These are phyloP conservation scores for Brachyptera risi DNA, from an alignment of 2,888 invertebrate species.

Conservation along the genomic window DNA sequence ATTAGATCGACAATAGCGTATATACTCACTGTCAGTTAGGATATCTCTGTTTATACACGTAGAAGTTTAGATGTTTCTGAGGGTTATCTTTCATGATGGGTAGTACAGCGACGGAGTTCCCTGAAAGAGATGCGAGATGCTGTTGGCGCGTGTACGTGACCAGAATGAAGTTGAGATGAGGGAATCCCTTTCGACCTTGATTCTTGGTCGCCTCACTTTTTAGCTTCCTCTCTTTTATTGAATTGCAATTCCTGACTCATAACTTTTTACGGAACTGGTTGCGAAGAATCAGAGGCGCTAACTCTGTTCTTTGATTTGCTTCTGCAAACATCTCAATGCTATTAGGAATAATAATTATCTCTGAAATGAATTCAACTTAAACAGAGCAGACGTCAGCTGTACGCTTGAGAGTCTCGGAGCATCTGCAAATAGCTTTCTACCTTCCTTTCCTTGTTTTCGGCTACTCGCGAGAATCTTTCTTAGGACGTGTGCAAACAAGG, in stretches of 20 bases:
- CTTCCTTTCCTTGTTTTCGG: not conserved
- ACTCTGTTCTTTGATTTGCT: too few species aligned
- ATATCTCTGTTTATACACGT: too few species aligned
- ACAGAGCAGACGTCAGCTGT: not conserved
- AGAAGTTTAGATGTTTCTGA: too few species aligned
- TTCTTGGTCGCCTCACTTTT: constrained; percentile 6
- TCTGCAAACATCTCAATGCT: too few species aligned
- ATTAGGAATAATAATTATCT: too few species aligned
- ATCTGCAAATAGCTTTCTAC: not conserved
- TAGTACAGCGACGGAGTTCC: not conserved
- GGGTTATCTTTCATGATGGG: too few species aligned
- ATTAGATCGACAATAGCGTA: too few species aligned
- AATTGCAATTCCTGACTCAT: not conserved
- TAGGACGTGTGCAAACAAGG: constrained; percentile 11
- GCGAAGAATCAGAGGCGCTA: too few species aligned
- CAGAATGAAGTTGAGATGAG: not conserved
- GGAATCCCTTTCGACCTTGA: constrained; percentile 15
- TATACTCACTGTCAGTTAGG: too few species aligned
- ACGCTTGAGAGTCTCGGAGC: not conserved
- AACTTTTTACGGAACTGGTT: too few species aligned
- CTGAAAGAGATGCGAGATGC: constrained; percentile 12
- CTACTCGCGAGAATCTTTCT: not conserved
- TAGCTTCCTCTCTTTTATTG: not conserved
- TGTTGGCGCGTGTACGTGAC: not conserved
- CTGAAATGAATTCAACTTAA: too few species aligned